These are phyloP conservation scores for Cylloceria caligata DNA, from an alignment of 2,888 invertebrate genomes.

Conservation along the genomic window DNA sequence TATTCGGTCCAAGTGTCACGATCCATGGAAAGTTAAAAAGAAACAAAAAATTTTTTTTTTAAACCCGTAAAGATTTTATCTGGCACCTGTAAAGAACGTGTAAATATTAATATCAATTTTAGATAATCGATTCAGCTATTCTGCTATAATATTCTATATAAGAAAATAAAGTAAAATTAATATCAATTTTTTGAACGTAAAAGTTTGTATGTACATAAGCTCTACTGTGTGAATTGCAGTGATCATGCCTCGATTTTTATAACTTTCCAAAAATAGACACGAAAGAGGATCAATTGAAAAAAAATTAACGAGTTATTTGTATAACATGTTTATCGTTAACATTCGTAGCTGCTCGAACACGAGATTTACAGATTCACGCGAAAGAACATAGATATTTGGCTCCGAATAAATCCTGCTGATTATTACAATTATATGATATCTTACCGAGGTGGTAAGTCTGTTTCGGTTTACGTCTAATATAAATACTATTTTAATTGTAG, in stretches of 20 bases:
- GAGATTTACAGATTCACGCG: constrained; percentile 14
- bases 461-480: constrained; percentile 34
- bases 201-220: constrained; percentile 63
- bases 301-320: constrained; percentile 13
- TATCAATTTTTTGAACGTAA: constrained; percentile 40
- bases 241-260: constrained; percentile 52
- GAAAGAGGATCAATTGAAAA: constrained; percentile 7
- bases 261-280: constrained; percentile 29
- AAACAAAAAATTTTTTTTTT: no score
- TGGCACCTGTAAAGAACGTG: constrained; percentile 65
- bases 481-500: constrained; percentile 51
- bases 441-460: constrained; percentile 7
- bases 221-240: constrained; percentile 48
- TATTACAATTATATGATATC: constrained; percentile 11
- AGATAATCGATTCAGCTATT: constrained; percentile 49
- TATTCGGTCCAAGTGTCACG: constrained; percentile 27
- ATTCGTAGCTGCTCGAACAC: not conserved
- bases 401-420: constrained; percentile 28
- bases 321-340: constrained; percentile 9
- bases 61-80: constrained; percentile 54
- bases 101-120: constrained; percentile 67
- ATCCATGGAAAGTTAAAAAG: constrained; percentile 16
- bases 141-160: constrained; percentile 34
- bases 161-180: not conserved
- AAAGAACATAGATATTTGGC: constrained; percentile 13